Evolutionary conservation across 35 echinoderm and acorn worm genomes (phyloP).

Genomic region (Apostichopus californicus): DNA sequence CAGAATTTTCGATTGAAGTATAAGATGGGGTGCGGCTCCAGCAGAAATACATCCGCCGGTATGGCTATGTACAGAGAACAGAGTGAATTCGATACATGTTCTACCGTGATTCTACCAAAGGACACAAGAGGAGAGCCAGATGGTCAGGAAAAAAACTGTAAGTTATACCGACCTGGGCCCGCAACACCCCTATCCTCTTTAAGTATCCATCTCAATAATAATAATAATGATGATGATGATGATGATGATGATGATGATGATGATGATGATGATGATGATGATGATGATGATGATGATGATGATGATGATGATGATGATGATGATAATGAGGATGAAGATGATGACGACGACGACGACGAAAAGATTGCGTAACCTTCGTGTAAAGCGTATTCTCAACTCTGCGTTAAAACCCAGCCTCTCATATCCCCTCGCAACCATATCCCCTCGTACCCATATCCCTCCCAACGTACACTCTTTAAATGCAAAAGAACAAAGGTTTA

Average conservation of each 20-base stretch:
- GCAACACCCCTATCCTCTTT: too few species aligned
- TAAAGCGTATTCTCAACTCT: too few species aligned
- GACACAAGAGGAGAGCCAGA: conserved; percentile 46
- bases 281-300: background rate
- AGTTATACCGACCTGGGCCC: background rate
- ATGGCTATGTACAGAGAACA: conserved; percentile 30
- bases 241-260: too few species aligned
- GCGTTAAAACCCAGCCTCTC: too few species aligned
- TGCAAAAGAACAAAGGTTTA: too few species aligned
- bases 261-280: background rate
- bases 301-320: background rate
- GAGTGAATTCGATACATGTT: conserved; percentile 55
- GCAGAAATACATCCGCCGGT: background rate
- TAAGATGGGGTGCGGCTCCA: conserved; percentile 39
- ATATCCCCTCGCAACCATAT: too few species aligned
- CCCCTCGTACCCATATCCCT: too few species aligned
- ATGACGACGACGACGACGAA: background rate
- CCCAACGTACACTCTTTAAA: too few species aligned
- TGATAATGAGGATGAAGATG: background rate
- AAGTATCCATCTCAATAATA: too few species aligned
- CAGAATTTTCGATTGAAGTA: too few species aligned
- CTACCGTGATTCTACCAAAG: conserved; percentile 32
- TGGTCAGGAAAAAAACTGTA: conserved; percentile 33
- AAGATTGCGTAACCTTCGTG: background rate
- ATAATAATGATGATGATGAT: too few species aligned